Conservation (phyloP, 1,140 invertebrate genomes). For the Danaus melanippus region DNA sequence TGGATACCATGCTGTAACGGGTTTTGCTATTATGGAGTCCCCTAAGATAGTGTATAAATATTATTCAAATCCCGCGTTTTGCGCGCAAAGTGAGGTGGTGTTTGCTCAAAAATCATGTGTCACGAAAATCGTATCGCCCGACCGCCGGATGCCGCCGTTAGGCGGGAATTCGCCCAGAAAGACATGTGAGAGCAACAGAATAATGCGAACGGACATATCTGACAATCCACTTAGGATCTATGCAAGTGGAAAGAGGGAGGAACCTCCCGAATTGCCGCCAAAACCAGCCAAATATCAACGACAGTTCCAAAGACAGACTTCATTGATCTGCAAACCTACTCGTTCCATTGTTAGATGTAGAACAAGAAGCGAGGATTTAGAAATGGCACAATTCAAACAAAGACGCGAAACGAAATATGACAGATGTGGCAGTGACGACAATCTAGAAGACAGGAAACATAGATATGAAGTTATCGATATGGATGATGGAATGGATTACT, state of each 20-base stretch:
- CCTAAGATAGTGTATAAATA: conserved; percentile 72
- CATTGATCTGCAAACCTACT: conserved; percentile 50
- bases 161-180: conserved; percentile 57
- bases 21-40: conserved; percentile 62
- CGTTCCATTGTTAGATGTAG: conserved; percentile 39
- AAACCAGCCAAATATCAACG: conserved; percentile 54
- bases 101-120: conserved; percentile 62
- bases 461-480: conserved; percentile 73
- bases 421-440: conserved; percentile 4
- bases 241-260: conserved; percentile 41
- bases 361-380: conserved; percentile 58
- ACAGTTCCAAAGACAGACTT: conserved; percentile 53
- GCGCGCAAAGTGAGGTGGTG: conserved; percentile 80
- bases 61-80: conserved; percentile 84
- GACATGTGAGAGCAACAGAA: conserved; percentile 40
- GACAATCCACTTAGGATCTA: conserved; percentile 65
- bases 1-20: conserved; percentile 39
- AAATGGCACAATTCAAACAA: conserved; percentile 60
- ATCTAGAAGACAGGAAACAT: conserved; percentile 28
- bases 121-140: conserved; percentile 45
- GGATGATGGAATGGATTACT: conserved; percentile 72
- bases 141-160: conserved; percentile 53
- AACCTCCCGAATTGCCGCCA: conserved; percentile 59
- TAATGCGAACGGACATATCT: conserved; percentile 66
- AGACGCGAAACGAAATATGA: conserved; percentile 11